Evolutionary conservation across 64 coral and sea anemone species (phyloP).

Genomic region (Dendronephthya gigantea): DNA sequence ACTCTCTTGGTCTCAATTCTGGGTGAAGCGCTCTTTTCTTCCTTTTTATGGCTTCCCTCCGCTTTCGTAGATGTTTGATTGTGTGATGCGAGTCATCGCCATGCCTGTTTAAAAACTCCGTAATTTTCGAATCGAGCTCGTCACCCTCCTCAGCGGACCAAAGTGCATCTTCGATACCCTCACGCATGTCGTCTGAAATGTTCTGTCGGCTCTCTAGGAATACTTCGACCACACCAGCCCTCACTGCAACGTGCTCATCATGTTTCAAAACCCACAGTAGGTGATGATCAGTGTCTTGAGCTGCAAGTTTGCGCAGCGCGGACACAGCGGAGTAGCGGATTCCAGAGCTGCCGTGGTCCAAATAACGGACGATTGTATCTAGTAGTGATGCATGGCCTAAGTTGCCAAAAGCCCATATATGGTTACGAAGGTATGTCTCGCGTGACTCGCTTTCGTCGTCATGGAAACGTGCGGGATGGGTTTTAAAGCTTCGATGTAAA

Average conservation of each 20-base stretch:
- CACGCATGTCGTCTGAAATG: conserved; percentile 39
- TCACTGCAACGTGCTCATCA: conserved; percentile 74
- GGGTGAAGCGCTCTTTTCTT: conserved; percentile 75
- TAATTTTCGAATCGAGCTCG: conserved; percentile 50
- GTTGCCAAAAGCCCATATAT: conserved; percentile 95
- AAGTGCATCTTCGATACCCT: conserved; percentile 73
- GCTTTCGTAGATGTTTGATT: conserved; percentile 42
- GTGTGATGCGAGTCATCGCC: conserved; percentile 39
- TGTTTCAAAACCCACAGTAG: conserved; percentile 39
- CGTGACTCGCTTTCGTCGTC: conserved; percentile 61
- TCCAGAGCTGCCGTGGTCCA: conserved; percentile 67
- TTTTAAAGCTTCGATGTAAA: conserved; percentile 66
- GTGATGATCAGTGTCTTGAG: conserved; percentile 49
- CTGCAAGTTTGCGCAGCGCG: conserved; percentile 66
- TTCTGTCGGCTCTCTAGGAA: conserved; percentile 63
- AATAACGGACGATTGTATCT: conserved; percentile 51
- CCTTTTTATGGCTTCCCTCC: conserved; percentile 40
- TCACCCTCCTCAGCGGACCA: conserved; percentile 50
- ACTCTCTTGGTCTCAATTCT: conserved; percentile 60
- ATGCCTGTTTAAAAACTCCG: conserved; percentile 75
- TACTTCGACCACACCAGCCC: conserved; percentile 69
- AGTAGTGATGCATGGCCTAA: conserved; percentile 71
- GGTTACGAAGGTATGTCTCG: conserved; percentile 55
- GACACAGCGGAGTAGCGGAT: conserved; percentile 66
- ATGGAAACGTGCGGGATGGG: conserved; percentile 52